Base-by-base conservation (phyloP, 1,140 invertebrate genomes). In the Panagrolaimus sp. region DNA sequence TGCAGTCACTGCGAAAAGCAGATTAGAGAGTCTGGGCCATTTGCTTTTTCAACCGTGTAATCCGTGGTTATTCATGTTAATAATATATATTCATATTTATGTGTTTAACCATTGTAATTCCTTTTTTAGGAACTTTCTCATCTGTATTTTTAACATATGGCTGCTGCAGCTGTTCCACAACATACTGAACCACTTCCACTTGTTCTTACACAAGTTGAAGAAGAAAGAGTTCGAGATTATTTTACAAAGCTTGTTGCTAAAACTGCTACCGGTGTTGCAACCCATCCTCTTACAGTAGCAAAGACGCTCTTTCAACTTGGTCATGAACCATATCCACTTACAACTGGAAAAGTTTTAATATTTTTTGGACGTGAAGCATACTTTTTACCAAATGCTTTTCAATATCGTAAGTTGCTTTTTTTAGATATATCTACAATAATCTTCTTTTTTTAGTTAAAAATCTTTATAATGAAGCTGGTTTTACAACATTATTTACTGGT, bases 271-370 rank as follows among this genome's bases (percentile, higher is more conserved):
- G 67, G 62, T 46, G 38, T 70, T 11, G 66, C 72, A 9, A 68
- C 68, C 8, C 57, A 83, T 62, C 79, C 79, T 13, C 20, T 83
- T n/a, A 63, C 62, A 2, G 75, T 79, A 8, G 62, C 71, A 3
- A 79, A 79, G 42, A 81, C 75, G 1, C 68, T 78, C n/a, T 75
- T 83, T 25, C 78, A 81, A 64, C 75, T 81, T 16, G 79, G 79
- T 0, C 71, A 81, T 51, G 79, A 81, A 63, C 79, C 79, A 3
- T 81, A 74, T 68, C 79, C 81, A 2, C 63, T 81, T 9, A 74
- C 64, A 9, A 74, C 53, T 11, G 79, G 81, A 47, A 76, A 76
- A 38, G 62, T 51, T 7, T 74, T 71, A 20, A 27, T 82, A 27
- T 43, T 69, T 23, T 71, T 70, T 38, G 79, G 79, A 27, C 67